A percentile compares a stretch with the other conserved stretches of the same genome.
These are phyloP conservation scores for Sphaerodactylus townsendi DNA, from an alignment of 2,113 vertebrate genomes.

Conservation along the genomic window DNA sequence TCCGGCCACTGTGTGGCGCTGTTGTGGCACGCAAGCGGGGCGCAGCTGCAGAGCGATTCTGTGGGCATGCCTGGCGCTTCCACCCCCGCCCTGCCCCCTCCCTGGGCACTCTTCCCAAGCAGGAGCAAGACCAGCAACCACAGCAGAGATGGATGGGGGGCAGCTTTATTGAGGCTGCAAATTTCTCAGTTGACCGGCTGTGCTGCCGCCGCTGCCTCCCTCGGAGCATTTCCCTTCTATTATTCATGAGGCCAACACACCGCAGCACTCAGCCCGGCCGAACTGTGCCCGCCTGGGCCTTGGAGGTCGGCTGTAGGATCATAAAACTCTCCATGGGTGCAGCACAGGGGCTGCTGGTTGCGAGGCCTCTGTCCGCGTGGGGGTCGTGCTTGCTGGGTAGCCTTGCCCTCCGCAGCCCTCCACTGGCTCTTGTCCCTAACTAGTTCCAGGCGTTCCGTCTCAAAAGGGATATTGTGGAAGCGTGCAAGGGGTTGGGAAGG, in stretches of 20 bases:
- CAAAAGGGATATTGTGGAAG: not conserved
- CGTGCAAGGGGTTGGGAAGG: not conserved
- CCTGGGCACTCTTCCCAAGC: not conserved
- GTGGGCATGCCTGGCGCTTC: not conserved
- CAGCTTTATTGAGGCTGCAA: not conserved
- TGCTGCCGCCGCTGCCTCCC: no score
- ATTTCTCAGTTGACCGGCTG: not conserved
- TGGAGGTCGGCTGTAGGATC: not conserved
- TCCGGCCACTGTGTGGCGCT: not conserved
- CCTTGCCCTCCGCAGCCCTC: not conserved
- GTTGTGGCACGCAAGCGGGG: not conserved
- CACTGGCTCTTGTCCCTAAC: no score
- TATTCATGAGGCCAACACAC: not conserved
- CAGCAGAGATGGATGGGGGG: not conserved
- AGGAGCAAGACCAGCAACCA: not conserved
- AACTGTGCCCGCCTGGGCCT: not conserved
- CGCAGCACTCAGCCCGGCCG: not conserved
- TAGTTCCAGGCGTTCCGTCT: not conserved
- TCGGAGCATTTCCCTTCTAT: not conserved
- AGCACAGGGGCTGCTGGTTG: not conserved
- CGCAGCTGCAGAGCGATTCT: accelerated
- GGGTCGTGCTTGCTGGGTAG: not conserved
- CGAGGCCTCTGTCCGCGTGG: not conserved
- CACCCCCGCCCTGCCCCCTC: not conserved
- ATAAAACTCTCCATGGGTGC: not conserved